phyloP scores from a whole-genome alignment of 2,113 vertebrate genomes.

The Passer montanus region DNA sequence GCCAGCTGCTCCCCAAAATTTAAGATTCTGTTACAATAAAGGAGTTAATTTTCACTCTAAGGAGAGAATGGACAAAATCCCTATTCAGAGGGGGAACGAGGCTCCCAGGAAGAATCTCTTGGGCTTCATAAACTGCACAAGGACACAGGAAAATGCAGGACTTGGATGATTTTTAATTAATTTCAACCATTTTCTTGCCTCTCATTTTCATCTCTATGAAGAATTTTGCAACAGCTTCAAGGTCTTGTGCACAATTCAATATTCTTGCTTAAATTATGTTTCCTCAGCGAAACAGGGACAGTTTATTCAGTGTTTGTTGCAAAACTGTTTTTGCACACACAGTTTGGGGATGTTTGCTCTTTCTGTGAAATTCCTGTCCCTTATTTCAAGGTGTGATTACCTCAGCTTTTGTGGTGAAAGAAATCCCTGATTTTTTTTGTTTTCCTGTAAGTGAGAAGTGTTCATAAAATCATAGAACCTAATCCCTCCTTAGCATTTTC shows the following conservation, averaged over 20 bases:
- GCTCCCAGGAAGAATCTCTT: background rate
- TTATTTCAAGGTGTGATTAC: background rate
- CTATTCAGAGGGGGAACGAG: background rate
- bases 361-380: background rate
- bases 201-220: background rate
- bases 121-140: background rate
- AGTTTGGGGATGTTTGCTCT: background rate
- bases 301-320: background rate
- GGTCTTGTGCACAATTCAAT: background rate
- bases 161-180: background rate
- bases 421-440: background rate
- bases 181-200: background rate
- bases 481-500: background rate
- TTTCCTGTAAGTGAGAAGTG: background rate
- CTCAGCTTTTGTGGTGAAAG: background rate
- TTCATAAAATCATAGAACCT: accelerated
- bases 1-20: background rate
- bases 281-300: background rate
- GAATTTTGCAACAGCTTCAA: background rate
- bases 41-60: background rate
- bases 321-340: background rate
- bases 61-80: background rate
- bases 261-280: background rate
- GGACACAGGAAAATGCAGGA: background rate
- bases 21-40: background rate